phyloP scores from a whole-genome alignment of 1,140 invertebrate species.

The Portunus trituberculatus region DNA sequence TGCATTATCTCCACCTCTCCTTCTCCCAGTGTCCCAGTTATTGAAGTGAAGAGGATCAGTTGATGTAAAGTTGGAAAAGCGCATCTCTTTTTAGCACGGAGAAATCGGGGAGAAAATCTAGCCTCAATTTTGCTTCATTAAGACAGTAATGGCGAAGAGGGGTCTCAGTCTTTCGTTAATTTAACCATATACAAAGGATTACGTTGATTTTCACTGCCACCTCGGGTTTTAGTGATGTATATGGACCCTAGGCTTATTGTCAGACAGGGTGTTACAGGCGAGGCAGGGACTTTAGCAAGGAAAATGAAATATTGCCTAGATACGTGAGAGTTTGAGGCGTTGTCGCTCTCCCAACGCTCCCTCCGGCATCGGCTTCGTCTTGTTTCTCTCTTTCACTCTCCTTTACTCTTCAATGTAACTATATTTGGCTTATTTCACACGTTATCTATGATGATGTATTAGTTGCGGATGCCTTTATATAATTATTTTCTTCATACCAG shows the following conservation, averaged over 20 bases:
- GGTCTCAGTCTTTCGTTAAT: neutral
- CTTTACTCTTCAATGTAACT: too few species aligned
- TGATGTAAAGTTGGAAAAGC: neutral
- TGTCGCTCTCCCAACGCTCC: neutral
- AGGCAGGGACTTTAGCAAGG: neutral
- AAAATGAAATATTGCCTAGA: neutral
- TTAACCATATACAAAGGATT: neutral
- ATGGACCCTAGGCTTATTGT: neutral
- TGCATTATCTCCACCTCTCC: neutral
- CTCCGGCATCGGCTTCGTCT: neutral
- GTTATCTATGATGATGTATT: too few species aligned
- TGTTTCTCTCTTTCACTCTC: neutral
- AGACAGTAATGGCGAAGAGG: neutral
- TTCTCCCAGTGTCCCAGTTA: neutral
- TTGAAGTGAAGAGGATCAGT: neutral
- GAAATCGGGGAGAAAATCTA: neutral
- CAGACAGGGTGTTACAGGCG: neutral
- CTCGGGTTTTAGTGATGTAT: neutral
- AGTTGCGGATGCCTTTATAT: too few species aligned
- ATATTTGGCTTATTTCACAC: too few species aligned
- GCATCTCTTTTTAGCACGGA: neutral
- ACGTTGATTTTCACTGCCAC: neutral
- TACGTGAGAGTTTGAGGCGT: neutral
- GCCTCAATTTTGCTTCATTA: neutral
- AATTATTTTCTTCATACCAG: too few species aligned